A percentile compares a stretch with the other conserved stretches of the same genome.
Conservation (phyloP, 2,113 vertebrate genomes). For the Suncus etruscus region DNA sequence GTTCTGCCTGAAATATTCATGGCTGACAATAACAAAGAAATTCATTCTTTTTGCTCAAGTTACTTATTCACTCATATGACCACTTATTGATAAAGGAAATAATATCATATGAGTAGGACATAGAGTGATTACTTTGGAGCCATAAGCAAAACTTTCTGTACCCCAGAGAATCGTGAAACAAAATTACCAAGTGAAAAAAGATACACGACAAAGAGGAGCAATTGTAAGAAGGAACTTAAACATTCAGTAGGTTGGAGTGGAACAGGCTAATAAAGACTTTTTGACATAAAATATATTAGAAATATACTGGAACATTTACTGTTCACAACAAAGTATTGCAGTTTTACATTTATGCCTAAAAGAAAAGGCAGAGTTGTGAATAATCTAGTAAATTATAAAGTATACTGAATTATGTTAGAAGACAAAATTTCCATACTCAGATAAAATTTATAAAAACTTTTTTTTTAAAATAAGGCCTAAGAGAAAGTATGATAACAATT, state of each 20-base stretch:
- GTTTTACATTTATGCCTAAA: neutral
- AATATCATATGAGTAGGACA: no score
- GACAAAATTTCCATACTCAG: conserved; percentile 32
- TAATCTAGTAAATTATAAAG: conserved; percentile 42
- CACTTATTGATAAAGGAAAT: neutral
- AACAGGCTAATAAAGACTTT: neutral
- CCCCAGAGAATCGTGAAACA: neutral
- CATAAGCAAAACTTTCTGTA: conserved; percentile 18
- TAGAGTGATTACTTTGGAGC: conserved; percentile 22
- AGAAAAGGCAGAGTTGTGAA: conserved; percentile 17
- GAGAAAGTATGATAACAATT: conserved; percentile 44
- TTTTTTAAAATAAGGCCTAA: conserved; percentile 32
- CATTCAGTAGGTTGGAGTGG: conserved; percentile 8
- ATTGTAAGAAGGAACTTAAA: neutral
- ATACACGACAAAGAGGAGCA: neutral
- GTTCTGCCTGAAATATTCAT: neutral
- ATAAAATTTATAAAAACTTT: neutral
- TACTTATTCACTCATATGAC: no score
- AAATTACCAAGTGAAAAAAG: conserved; percentile 17
- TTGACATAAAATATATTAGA: conserved; percentile 25
- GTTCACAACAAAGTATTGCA: neutral
- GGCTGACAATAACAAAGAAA: neutral
- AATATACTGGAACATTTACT: conserved; percentile 3
- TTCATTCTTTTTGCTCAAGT: no score
- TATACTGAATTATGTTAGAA: conserved; percentile 38